These are phyloP conservation scores for Neotoxoptera formosana DNA, from an alignment of 1,140 invertebrate genomes.

Conservation along the genomic window DNA sequence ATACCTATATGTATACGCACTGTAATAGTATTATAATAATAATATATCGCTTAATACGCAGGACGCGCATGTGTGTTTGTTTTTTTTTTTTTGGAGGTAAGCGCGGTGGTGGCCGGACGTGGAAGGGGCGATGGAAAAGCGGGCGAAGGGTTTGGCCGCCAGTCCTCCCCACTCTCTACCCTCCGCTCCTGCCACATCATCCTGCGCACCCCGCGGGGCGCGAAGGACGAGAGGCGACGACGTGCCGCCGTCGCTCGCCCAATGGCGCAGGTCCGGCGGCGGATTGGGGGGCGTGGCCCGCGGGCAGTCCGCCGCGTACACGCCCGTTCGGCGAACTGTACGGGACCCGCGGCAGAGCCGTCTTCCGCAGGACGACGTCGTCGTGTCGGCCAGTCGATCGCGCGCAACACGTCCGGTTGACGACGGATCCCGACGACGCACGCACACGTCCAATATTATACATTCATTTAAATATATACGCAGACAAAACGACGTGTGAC, in stretches of 20 bases:
- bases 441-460: background rate
- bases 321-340: slow-evolving; percentile 41
- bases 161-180: background rate
- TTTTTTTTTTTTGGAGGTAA: background rate
- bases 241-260: background rate
- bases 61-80: background rate
- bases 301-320: slow-evolving; percentile 16
- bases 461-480: no score
- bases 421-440: background rate
- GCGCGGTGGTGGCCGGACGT: background rate
- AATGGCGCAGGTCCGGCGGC: slow-evolving; percentile 38
- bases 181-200: no score
- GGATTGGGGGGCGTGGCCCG: slow-evolving; percentile 26
- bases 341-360: background rate
- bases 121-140: background rate
- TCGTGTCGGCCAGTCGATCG: slow-evolving; percentile 24
- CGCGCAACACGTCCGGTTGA: slow-evolving; percentile 40
- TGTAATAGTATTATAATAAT: background rate
- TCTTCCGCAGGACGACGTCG: background rate
- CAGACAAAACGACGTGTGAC: background rate
- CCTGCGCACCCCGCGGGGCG: background rate
- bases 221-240: background rate
- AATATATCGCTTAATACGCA: background rate
- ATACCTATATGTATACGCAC: no score
- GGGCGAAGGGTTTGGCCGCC: background rate